These are phyloP conservation scores for Monarcha castaneiventris DNA, from an alignment of 2,113 vertebrate genomes.

Conservation along the genomic window DNA sequence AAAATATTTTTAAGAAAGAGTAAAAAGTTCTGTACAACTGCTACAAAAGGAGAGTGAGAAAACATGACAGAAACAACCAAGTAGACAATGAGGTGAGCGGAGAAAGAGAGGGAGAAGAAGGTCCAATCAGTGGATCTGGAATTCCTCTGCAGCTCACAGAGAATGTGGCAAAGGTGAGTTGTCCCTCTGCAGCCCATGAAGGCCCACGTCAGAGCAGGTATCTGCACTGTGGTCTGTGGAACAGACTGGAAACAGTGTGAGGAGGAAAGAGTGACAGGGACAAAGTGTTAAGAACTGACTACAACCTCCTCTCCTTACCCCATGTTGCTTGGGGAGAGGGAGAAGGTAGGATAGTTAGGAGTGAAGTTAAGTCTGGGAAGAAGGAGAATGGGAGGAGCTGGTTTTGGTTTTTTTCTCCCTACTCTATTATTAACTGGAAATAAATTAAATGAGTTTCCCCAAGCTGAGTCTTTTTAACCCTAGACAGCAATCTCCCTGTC, in stretches of 20 bases:
- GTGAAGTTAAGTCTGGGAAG: not conserved
- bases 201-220: not conserved
- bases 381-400: not conserved
- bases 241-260: not conserved
- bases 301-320: not conserved
- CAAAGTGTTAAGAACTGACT: not conserved
- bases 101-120: not conserved
- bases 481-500: not conserved
- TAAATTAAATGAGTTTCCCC: not conserved
- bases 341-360: not conserved
- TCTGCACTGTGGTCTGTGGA: not conserved
- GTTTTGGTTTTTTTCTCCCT: not conserved
- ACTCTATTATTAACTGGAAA: not conserved
- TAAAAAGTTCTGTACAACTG: not conserved
- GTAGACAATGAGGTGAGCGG: not conserved
- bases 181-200: not conserved
- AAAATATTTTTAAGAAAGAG: not conserved
- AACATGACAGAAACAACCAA: not conserved
- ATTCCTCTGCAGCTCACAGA: not conserved
- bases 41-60: not conserved
- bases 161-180: not conserved
- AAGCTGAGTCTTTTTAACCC: not conserved
- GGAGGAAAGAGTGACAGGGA: not conserved
- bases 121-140: not conserved
- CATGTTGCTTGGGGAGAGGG: accelerated